Base-by-base conservation (phyloP, 2,888 invertebrate genomes). In the Yponomeuta plumbellus region DNA sequence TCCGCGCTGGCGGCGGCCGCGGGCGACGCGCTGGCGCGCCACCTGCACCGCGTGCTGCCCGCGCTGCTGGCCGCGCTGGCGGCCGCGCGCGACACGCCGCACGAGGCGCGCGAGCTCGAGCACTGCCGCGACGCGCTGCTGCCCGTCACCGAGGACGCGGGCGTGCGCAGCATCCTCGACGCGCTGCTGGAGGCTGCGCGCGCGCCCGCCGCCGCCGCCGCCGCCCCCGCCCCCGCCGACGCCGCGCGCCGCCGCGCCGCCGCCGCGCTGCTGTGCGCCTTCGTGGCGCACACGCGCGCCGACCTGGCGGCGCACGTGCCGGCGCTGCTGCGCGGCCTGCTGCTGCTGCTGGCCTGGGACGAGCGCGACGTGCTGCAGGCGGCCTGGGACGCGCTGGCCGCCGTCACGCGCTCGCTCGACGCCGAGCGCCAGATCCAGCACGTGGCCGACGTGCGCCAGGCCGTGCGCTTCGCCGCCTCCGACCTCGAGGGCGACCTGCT, bases 51-150 rank as follows among this genome's bases (percentile, higher is more conserved):
- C 86, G 97, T 99, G 80, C 92, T 99, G 73, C 97, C 98, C 39
- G 98, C 99, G 26, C 91, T 99, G 70, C 92, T 98, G 68, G 92
- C 92, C 26, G 95, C 97, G 67, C 89, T 97, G 65, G 94, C 93
- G 0, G 92, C 93, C 52, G 94, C 96, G 4, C 94, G 94, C 73
- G 94, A 94, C 58, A 92, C 93, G 23, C 85, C 93, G 1, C 89
- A 92, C 68, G 95, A 95, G 84, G 83, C 86, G 17, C 89, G 94
- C 87, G 97, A 98, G 88, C 88, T 97, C 66, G 97, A 97, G 76
- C 97, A 98, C 82, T 98, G 98, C 80, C 95, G 98, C 80, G 94
- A 96, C 65, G 99, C 99, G 56, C 95, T 99, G 70, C 90, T 99
- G 73, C 97, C 99, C 0, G 97, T 99, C 2, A 93, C 93, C 0